Evolutionary conservation across 2,888 invertebrate species (phyloP).

Genomic region (Carcina quercana): DNA sequence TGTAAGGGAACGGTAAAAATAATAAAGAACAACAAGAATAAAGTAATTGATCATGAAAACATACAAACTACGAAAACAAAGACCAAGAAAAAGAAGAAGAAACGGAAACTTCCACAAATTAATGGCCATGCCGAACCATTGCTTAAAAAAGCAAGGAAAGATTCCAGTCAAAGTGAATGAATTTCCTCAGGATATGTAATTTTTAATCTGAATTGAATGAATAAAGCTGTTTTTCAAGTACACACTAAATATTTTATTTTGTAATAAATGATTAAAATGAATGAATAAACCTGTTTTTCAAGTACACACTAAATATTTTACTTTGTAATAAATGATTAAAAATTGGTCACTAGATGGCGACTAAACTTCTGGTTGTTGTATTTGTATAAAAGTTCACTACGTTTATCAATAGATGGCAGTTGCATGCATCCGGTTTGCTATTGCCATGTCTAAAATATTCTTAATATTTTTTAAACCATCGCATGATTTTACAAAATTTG

Average conservation of each 20-base stretch:
- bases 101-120: slow-evolving; percentile 37
- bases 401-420: neutral
- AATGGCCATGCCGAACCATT: slow-evolving; percentile 40
- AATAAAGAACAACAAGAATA: slow-evolving; percentile 24
- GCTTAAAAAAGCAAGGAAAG: slow-evolving; percentile 37
- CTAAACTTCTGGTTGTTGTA: neutral
- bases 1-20: slow-evolving; percentile 38
- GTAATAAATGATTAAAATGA: neutral
- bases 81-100: slow-evolving; percentile 45
- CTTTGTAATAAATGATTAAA: neutral
- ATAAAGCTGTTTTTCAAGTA: neutral
- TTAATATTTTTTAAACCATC: too few relatives aligned
- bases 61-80: slow-evolving; percentile 15
- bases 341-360: too few relatives aligned
- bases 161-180: slow-evolving; percentile 30
- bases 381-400: neutral
- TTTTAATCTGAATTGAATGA: too few relatives aligned
- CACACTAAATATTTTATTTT: neutral
- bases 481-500: too few relatives aligned
- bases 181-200: neutral
- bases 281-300: neutral
- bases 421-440: neutral
- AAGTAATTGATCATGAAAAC: slow-evolving; percentile 23
- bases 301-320: neutral
- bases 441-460: neutral